phyloP scores from a whole-genome alignment of 2,113 vertebrate species.

The Serinus canaria region DNA sequence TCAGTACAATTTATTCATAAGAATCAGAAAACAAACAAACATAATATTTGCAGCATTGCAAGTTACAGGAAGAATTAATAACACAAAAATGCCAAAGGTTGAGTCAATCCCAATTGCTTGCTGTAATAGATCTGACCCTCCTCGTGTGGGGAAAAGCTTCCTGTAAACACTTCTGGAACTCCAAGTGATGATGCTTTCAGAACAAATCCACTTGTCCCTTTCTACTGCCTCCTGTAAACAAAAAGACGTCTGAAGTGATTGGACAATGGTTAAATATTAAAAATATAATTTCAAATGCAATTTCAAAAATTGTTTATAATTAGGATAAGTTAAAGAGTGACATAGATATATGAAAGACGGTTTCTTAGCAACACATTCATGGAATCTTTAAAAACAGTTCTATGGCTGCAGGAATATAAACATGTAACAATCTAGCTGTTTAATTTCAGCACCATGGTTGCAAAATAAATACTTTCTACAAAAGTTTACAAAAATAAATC shows the following conservation, averaged over 20 bases:
- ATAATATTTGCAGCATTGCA: not conserved
- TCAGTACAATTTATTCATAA: not conserved
- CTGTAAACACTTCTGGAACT: not conserved
- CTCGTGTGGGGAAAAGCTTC: not conserved
- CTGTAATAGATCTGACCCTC: not conserved
- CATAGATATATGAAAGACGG: not conserved
- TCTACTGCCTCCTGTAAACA: not conserved
- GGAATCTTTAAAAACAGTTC: not conserved
- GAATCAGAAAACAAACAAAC: not conserved
- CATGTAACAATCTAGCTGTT: not conserved
- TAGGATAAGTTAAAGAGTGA: not conserved
- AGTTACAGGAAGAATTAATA: not conserved
- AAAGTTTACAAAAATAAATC: slow-evolving; percentile 5
- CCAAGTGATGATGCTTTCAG: not conserved
- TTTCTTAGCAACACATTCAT: not conserved
- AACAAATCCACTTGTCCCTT: not conserved
- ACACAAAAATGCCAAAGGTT: not conserved
- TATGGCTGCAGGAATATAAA: slow-evolving; percentile 4
- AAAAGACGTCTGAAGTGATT: not conserved
- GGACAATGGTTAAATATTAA: not conserved
- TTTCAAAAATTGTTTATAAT: not conserved
- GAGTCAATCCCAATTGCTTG: not conserved
- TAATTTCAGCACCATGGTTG: slow-evolving; percentile 43
- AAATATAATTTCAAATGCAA: not conserved
- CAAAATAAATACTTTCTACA: slow-evolving; percentile 43